Percentiles rank a stretch among this genome's conserved stretches.
phyloP scores from a whole-genome alignment of 2,113 vertebrate genomes.

The Cottus gobio region DNA sequence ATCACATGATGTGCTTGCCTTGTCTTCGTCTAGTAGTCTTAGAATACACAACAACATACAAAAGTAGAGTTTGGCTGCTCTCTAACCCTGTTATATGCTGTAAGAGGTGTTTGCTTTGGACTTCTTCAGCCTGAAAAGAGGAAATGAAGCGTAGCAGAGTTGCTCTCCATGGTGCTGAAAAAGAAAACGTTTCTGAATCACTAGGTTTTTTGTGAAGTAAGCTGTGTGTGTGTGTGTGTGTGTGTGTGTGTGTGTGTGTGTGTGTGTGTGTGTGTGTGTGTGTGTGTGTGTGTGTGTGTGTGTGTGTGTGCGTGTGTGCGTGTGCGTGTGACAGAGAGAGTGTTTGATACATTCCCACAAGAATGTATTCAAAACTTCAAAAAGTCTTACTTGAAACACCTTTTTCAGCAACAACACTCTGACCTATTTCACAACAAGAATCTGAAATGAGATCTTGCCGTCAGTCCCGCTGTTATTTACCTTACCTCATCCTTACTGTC shows the following conservation, averaged over 20 bases:
- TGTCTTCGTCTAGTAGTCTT: not conserved
- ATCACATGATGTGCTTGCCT: constrained; percentile 20
- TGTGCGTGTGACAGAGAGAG: not conserved
- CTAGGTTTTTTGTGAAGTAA: not conserved
- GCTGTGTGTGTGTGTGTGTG: not conserved
- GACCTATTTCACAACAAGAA: constrained; percentile 26
- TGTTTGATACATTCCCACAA: constrained; percentile 6
- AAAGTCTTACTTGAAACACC: not conserved
- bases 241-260: constrained; percentile 1
- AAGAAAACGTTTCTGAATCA: not conserved
- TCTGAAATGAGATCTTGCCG: not conserved
- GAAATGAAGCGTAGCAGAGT: not conserved
- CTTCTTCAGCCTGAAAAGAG: not conserved
- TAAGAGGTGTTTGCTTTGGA: not conserved
- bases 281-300: not conserved
- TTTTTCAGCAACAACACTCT: constrained; percentile 3
- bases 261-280: constrained; percentile 2
- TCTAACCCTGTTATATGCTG: not conserved
- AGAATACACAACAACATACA: too few relatives aligned
- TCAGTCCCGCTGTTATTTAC: not conserved
- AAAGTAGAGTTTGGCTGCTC: too few relatives aligned
- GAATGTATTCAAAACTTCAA: not conserved
- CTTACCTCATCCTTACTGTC: not conserved
- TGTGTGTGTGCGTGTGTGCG: constrained; percentile 1
- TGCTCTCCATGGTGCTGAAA: constrained; percentile 68